Evolutionary conservation across 1,140 invertebrate genomes (phyloP).

Genomic region (Thaumetopoea pityocampa): DNA sequence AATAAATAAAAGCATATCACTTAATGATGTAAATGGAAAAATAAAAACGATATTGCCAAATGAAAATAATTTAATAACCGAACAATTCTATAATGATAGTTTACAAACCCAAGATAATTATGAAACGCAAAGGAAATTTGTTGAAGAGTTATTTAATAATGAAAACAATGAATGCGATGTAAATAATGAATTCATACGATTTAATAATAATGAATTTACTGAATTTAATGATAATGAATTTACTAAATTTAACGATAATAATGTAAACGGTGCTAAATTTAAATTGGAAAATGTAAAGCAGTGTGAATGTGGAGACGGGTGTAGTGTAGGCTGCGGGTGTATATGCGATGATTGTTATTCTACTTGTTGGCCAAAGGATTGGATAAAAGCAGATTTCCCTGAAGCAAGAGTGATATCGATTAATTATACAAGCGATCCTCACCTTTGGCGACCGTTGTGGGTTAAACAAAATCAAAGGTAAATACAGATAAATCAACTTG

Average conservation of each 20-base stretch:
- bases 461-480: constrained; percentile 78
- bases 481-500: constrained; percentile 21
- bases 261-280: not conserved
- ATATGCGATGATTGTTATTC: constrained; percentile 72
- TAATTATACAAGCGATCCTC: constrained; percentile 83
- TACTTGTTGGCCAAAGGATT: constrained; percentile 82
- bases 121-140: constrained; percentile 57
- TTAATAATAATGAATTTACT: constrained; percentile 11
- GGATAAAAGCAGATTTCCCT: constrained; percentile 81
- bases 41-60: constrained; percentile 38
- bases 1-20: constrained; percentile 14
- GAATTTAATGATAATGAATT: constrained; percentile 8
- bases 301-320: constrained; percentile 23
- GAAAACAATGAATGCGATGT: constrained; percentile 18
- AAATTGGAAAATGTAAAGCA: constrained; percentile 2
- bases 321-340: constrained; percentile 55
- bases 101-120: constrained; percentile 46
- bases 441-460: constrained; percentile 83
- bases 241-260: constrained; percentile 4
- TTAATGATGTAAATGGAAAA: constrained; percentile 23
- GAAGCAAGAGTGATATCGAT: constrained; percentile 81
- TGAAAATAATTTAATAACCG: constrained; percentile 50
- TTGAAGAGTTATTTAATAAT: constrained; percentile 48
- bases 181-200: constrained; percentile 1
- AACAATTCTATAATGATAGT: constrained; percentile 57